Conservation (phyloP, 1,140 invertebrate species). For the Heliothis subflexa region DNA sequence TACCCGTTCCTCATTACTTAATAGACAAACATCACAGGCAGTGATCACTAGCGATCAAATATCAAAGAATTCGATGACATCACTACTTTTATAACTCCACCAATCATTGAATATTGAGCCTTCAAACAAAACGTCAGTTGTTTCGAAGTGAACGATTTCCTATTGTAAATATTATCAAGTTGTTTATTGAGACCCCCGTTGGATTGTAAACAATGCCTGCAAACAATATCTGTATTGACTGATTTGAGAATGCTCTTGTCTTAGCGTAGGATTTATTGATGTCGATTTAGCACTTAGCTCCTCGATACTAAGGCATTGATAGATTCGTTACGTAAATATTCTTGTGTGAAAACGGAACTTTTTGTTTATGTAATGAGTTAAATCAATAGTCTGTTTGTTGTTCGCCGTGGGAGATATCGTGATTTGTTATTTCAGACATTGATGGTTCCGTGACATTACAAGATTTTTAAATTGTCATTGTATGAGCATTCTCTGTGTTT, state of each 20-base stretch:
- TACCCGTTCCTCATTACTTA: slow-evolving; percentile 18
- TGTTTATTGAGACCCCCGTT: slow-evolving; percentile 49
- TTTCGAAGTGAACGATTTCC: slow-evolving; percentile 46
- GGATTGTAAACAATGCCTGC: slow-evolving; percentile 52
- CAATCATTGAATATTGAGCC: slow-evolving; percentile 36
- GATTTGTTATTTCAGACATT: slow-evolving; percentile 21
- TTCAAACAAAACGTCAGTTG: slow-evolving; percentile 45
- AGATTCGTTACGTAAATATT: slow-evolving; percentile 32
- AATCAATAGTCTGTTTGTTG: slow-evolving; percentile 44
- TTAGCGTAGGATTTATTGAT: slow-evolving; percentile 29
- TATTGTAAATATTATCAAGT: slow-evolving; percentile 56
- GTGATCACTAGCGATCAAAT: slow-evolving; percentile 21
- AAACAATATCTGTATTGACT: slow-evolving; percentile 52
- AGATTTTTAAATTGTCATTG: slow-evolving; percentile 17
- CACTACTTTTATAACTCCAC: slow-evolving; percentile 45
- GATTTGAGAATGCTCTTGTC: slow-evolving; percentile 47
- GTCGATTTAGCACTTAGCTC: neutral
- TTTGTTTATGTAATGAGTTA: slow-evolving; percentile 42
- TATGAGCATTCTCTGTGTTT: slow-evolving; percentile 11
- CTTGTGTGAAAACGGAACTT: slow-evolving; percentile 8
- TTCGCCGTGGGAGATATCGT: slow-evolving; percentile 35
- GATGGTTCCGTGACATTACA: slow-evolving; percentile 27
- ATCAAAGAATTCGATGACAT: slow-evolving; percentile 48
- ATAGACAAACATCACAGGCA: slow-evolving; percentile 30
- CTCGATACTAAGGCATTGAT: slow-evolving; percentile 18